Base-by-base conservation (phyloP, 2,888 invertebrate genomes). In the Mythimna vitellina region DNA sequence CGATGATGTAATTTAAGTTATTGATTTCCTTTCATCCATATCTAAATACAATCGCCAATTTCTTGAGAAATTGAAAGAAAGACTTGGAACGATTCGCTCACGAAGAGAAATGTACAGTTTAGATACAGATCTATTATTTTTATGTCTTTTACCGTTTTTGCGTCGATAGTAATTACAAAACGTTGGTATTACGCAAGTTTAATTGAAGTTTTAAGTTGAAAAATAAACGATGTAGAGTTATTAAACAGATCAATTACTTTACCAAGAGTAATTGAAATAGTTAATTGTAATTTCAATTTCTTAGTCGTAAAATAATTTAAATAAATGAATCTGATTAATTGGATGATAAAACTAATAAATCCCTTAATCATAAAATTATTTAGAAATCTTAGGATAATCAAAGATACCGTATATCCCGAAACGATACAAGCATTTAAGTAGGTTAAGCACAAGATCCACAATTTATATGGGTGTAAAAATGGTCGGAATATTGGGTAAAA, bases 111-210 rank as follows among this genome's bases (percentile, higher is more conserved):
- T 61, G 64, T 53, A 49, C 72, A 51, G 20, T 64, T 78, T 46
- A 78, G 46, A 67, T 82, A 29, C 63, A 63, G 14, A 80, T 72
- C 46, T 63, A 80, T 66, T 64, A 49, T 32, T 79, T 79, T 78
- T 65, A 73, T 25, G 29, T 51, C 42, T 82, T 81, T 57, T 83
- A 83, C 73, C 38, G 67, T 80, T 60, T 79, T 65, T 62, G 14
- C 49, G 42, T 63, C 29, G 25, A 64, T 57, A 35, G 57, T 69
- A 61, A 80, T 69, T 57, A 57, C 65, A 64, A 76, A 46, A 64
- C 65, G 22, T 56, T 60, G 12, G 12, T 61, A 62, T 80, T 83
- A 76, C 61, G 54, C 66, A 83, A 80, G 49, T 46, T 62, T 62
- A 65, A 75, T 62, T 70, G 57, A 70, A 74, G 63, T 66, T 75